These are phyloP conservation scores for Ochropleura plecta DNA, from an alignment of 2,888 invertebrate species.

Conservation along the genomic window DNA sequence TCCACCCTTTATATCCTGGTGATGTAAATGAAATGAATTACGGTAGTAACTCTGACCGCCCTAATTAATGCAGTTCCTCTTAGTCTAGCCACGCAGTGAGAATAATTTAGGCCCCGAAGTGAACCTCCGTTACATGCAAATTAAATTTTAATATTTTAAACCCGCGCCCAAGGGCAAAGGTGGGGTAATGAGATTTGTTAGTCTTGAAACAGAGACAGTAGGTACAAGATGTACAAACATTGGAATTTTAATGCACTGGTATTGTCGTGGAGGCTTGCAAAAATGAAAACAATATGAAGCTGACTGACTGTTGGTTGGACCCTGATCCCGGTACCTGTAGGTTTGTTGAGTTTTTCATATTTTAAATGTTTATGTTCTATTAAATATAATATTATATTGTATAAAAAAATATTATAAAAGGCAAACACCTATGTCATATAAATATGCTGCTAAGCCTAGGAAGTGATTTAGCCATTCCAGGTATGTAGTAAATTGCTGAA, in stretches of 20 bases:
- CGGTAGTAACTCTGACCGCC: constrained; percentile 59
- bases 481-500: background rate
- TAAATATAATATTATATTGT: too few species aligned
- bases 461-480: too few species aligned
- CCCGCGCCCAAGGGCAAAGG: constrained; percentile 50
- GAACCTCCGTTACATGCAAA: constrained; percentile 65
- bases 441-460: too few species aligned
- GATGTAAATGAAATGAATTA: constrained; percentile 64
- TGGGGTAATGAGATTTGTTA: constrained; percentile 63
- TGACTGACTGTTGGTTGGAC: too few species aligned
- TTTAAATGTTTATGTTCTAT: too few species aligned
- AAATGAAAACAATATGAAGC: background rate
- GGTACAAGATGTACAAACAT: constrained; percentile 10
- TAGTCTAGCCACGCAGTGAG: constrained; percentile 68
- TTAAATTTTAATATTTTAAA: constrained; percentile 76
- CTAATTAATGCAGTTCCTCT: constrained; percentile 66
- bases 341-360: too few species aligned
- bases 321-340: too few species aligned
- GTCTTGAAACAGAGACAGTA: constrained; percentile 44
- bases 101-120: constrained; percentile 67
- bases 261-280: background rate
- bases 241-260: constrained; percentile 6
- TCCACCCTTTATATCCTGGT: background rate
- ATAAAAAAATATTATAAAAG: too few species aligned
- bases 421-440: too few species aligned